These are phyloP conservation scores for Apodemus sylvaticus DNA, from an alignment of 2,113 vertebrate genomes.

Conservation along the genomic window DNA sequence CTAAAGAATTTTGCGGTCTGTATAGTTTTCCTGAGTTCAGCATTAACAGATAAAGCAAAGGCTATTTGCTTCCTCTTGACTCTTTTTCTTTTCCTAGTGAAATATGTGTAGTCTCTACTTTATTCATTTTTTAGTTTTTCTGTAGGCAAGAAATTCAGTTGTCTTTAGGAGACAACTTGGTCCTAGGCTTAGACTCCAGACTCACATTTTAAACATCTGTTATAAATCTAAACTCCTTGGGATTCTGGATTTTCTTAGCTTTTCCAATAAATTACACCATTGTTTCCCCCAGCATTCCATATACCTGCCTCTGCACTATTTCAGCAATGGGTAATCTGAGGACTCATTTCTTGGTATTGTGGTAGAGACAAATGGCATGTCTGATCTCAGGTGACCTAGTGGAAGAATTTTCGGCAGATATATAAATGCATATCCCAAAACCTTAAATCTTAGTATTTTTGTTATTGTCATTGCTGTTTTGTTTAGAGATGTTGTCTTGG, in stretches of 20 bases:
- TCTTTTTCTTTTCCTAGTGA: background rate
- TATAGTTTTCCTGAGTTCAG: constrained; percentile 43
- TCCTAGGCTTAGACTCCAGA: background rate
- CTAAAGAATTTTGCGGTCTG: constrained; percentile 9
- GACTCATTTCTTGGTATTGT: background rate
- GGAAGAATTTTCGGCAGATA: background rate
- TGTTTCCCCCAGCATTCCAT: background rate
- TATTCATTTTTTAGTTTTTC: constrained; percentile 54
- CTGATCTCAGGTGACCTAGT: background rate
- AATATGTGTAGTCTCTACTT: background rate
- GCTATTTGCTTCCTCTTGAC: constrained; percentile 27
- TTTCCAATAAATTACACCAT: background rate
- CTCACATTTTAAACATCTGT: background rate
- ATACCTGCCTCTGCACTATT: background rate
- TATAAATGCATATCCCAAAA: background rate
- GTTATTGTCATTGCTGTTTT: background rate
- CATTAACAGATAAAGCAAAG: constrained; percentile 45
- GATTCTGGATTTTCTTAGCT: constrained; percentile 1
- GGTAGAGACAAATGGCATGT: background rate
- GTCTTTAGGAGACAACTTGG: constrained; percentile 60
- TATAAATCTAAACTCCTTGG: background rate
- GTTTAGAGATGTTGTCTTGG: background rate
- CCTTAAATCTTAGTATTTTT: background rate
- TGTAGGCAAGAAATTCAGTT: constrained; percentile 42
- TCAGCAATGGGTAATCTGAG: background rate